Conservation (phyloP, 2,888 invertebrate species). For the Archips xylosteana region DNA sequence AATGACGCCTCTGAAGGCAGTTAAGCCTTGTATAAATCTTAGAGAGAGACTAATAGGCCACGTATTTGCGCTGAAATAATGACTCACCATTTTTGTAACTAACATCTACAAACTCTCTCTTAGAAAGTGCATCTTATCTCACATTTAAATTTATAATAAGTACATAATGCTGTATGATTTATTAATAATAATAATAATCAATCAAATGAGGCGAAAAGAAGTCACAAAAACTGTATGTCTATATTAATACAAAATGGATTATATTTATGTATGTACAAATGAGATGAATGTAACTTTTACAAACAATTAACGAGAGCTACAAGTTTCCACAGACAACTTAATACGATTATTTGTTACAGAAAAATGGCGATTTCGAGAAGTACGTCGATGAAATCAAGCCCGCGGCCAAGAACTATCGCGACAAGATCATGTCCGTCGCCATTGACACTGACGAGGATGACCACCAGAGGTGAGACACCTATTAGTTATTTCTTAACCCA, state of each 20-base stretch:
- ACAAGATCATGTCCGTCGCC: conserved; percentile 96
- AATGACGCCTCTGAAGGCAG: background rate
- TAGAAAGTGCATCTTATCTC: conserved; percentile 17
- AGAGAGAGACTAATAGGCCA: background rate
- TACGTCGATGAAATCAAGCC: conserved; percentile 91
- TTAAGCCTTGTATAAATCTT: background rate
- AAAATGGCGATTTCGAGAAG: conserved; percentile 93
- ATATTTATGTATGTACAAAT: too few species aligned
- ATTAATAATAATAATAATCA: background rate
- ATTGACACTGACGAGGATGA: conserved; percentile 98
- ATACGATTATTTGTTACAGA: conserved; percentile 67
- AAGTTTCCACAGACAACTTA: conserved; percentile 17
- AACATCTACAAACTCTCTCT: background rate
- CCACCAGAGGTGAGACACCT: conserved; percentile 87
- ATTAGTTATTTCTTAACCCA: too few species aligned
- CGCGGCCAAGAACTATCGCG: conserved; percentile 95
- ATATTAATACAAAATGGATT: too few species aligned
- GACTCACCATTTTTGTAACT: background rate
- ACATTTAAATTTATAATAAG: background rate
- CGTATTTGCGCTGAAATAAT: background rate
- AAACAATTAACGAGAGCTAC: too few species aligned
- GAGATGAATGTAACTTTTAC: too few species aligned
- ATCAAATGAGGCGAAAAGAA: too few species aligned
- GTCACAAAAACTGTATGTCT: too few species aligned
- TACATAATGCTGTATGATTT: background rate